Evolutionary conservation across 2,888 invertebrate genomes (phyloP), one percentile per base, ranked within the genome.

Genomic region (Synergus umbraculus): DNA sequence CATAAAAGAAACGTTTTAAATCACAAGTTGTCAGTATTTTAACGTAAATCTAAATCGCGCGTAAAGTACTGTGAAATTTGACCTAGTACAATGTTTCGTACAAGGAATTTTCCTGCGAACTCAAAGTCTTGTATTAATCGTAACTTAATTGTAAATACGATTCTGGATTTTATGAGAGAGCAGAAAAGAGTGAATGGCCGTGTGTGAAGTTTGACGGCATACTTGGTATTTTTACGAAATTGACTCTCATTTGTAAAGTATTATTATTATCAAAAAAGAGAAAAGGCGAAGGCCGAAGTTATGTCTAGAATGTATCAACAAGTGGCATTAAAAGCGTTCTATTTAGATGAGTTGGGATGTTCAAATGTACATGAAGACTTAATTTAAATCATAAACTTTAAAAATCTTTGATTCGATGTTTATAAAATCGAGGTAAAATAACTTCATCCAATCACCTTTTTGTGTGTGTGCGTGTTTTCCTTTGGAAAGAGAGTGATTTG

Each of bases 11-110:
- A 81, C 76, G 60, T 76, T 66, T 78, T 76, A 69, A 41, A 73
- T 73, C 73, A 54, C 54, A 73, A 78, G 79, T 86, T 84, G 82
- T 86, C 85, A 85, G 86, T 86, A 86, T 86, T 86, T 83, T 83
- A 83, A 84, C 49, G n/a, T 73, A n/a, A 73, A 73, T 54, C 54
- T 37, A 58, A 73, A 73, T 73, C 54, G 37, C 73, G 73, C 73
- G 54, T 69, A 66, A 49, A 69, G 49, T 49, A 69, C 29, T 22
- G 29, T 22, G 46, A 15, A 49, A 69, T 49, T 49, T 69, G 29
- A 13, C 29, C 37, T 22, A 29, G 46, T 69, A 46, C 29, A 46
- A 46, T 13, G 12, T 63, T 64, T 69, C 49, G 46, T 73, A 49
- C 54, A 54, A 54, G n/a, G 13, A 15, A 46, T 73, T 73, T 73